These are phyloP conservation scores for Trichogramma pretiosum DNA, from an alignment of 1,140 invertebrate genomes.

Conservation along the genomic window DNA sequence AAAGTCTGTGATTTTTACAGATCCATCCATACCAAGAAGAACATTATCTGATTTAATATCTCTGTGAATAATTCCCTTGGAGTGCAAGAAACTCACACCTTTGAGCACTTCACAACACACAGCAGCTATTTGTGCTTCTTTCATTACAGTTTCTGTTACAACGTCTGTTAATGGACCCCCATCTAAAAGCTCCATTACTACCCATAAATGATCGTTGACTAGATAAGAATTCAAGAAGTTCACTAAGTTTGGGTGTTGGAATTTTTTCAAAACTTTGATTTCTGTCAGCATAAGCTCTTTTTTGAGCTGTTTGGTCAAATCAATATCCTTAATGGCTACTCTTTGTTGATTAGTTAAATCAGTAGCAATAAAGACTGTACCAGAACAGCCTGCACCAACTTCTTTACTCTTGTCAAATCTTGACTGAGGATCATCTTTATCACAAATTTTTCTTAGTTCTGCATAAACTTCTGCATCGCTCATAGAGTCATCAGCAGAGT, in stretches of 20 bases:
- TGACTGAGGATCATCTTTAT: constrained; percentile 63
- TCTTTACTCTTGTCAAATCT: constrained; percentile 78
- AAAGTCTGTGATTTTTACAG: constrained; percentile 96
- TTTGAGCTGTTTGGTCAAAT: constrained; percentile 84
- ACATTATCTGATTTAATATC: constrained; percentile 98
- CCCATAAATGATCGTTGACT: constrained; percentile 87
- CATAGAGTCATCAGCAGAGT: constrained; percentile 47
- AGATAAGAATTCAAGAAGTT: constrained; percentile 93
- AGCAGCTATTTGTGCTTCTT: constrained; percentile 92
- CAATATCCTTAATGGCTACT: constrained; percentile 94
- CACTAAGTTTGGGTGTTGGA: constrained; percentile 92
- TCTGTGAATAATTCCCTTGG: constrained; percentile 81
- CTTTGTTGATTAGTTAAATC: constrained; percentile 67
- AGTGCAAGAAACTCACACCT: constrained; percentile 86
- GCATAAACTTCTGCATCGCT: constrained; percentile 77
- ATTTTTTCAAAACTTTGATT: constrained; percentile 86
- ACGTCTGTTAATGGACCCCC: constrained; percentile 95
- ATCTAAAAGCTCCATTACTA: constrained; percentile 89
- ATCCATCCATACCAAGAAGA: constrained; percentile 90
- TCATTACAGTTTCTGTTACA: constrained; percentile 95
- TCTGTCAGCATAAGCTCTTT: constrained; percentile 94
- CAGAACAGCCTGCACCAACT: constrained; percentile 82
- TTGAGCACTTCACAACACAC: constrained; percentile 88
- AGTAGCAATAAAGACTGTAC: constrained; percentile 84
- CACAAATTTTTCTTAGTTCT: constrained; percentile 71